A percentile compares a stretch with the other conserved stretches of the same genome.
Evolutionary conservation across 2,797 vertebrate species (phyloP).

Genomic region (Austrolebias charrua): DNA sequence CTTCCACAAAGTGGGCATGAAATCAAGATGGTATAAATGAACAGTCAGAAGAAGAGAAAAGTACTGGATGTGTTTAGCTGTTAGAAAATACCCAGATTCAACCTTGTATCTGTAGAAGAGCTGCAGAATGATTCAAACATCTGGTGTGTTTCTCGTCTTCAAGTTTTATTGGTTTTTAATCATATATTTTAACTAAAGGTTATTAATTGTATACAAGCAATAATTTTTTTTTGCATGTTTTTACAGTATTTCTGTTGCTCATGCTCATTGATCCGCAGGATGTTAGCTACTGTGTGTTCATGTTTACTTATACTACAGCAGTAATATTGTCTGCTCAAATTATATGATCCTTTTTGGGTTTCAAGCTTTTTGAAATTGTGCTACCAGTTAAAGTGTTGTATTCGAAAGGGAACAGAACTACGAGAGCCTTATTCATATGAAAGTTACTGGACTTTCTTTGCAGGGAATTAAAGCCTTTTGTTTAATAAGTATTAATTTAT

Average conservation of each 20-base stretch:
- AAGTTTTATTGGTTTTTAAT: background rate
- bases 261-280: constrained; percentile 8
- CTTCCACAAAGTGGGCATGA: constrained; percentile 28
- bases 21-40: constrained; percentile 13
- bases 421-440: no score
- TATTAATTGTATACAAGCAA: background rate
- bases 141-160: background rate
- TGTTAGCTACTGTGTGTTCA: constrained; percentile 10
- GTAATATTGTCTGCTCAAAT: background rate
- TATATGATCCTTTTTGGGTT: background rate
- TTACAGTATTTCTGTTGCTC: background rate
- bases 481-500: no score
- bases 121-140: no score
- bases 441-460: no score
- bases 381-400: background rate
- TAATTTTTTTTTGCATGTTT: background rate
- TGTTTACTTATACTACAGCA: background rate
- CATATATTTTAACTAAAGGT: background rate
- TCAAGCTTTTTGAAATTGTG: background rate
- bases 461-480: no score
- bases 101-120: background rate
- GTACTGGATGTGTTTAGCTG: background rate
- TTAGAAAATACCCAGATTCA: background rate
- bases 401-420: no score
- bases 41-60: constrained; percentile 4